phyloP scores from a whole-genome alignment of 1,140 invertebrate species.

The Ptiloglossa arizonensis region DNA sequence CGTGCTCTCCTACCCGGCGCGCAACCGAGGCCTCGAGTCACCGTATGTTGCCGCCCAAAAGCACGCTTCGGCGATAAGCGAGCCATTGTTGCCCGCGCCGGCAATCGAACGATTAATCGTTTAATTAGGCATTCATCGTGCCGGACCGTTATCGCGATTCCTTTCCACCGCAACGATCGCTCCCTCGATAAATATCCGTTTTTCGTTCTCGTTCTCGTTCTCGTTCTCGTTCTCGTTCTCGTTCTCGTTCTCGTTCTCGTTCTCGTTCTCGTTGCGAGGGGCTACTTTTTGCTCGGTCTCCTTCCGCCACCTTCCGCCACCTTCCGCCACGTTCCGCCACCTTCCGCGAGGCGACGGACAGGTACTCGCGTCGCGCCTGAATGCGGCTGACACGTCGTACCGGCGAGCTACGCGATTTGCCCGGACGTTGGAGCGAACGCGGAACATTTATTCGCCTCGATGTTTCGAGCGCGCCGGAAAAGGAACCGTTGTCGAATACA shows the following conservation, averaged over 20 bases:
- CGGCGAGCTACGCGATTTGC: constrained; percentile 35
- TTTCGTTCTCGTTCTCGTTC: constrained; percentile 16
- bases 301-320: too few relatives aligned
- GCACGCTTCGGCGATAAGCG: constrained; percentile 72
- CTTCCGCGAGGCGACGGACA: too few relatives aligned
- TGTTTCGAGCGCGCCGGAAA: constrained; percentile 14
- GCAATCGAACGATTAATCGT: constrained; percentile 77
- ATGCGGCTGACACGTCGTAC: constrained; percentile 58
- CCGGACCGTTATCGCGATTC: constrained; percentile 39
- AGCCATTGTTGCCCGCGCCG: constrained; percentile 61
- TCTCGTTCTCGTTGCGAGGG: background rate
- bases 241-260: background rate
- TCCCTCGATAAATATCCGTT: constrained; percentile 62
- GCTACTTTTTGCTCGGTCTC: constrained; percentile 25
- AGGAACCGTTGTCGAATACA: constrained; percentile 35
- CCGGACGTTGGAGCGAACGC: background rate
- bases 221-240: background rate
- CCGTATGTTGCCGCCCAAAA: constrained; percentile 64
- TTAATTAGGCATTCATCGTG: constrained; percentile 70
- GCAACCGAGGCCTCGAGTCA: background rate
- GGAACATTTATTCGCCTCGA: constrained; percentile 28
- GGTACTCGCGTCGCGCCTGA: constrained; percentile 46
- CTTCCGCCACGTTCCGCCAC: too few relatives aligned
- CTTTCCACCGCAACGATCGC: constrained; percentile 38
- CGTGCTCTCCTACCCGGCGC: background rate